A percentile compares a stretch with the other conserved stretches of the same genome.
Evolutionary conservation across 2,888 invertebrate genomes (phyloP).

Genomic region (Oeneis ivallda): DNA sequence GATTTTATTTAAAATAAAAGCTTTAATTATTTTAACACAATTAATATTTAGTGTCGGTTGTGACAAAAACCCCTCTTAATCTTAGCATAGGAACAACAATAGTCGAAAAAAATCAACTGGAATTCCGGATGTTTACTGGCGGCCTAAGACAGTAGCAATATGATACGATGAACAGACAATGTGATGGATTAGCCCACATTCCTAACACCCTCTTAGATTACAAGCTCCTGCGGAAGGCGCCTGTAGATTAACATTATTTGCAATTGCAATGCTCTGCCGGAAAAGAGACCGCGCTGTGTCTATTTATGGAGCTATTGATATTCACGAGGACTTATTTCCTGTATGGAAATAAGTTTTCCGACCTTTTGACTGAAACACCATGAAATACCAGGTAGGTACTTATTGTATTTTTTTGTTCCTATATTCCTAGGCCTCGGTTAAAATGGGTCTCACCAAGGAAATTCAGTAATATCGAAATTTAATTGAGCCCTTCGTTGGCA

Average conservation of each 20-base stretch:
- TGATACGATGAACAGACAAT: not conserved
- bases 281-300: not conserved
- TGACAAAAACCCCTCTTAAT: too few species aligned
- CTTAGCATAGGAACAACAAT: too few species aligned
- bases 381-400: too few species aligned
- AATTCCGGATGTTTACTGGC: too few species aligned
- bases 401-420: not conserved
- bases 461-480: too few species aligned
- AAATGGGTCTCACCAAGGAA: too few species aligned
- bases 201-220: constrained; percentile 3
- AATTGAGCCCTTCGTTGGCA: too few species aligned
- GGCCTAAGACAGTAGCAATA: not conserved
- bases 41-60: too few species aligned
- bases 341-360: not conserved
- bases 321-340: not conserved
- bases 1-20: too few species aligned
- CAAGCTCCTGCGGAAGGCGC: constrained; percentile 3
- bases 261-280: constrained; percentile 3
- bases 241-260: constrained; percentile 10
- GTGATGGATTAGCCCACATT: not conserved
- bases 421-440: not conserved
- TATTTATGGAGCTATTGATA: constrained; percentile 12
- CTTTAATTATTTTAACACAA: too few species aligned
- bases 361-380: not conserved
- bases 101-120: too few species aligned